phyloP scores from a whole-genome alignment of 1,140 invertebrate species.

The Grapholita molesta region DNA sequence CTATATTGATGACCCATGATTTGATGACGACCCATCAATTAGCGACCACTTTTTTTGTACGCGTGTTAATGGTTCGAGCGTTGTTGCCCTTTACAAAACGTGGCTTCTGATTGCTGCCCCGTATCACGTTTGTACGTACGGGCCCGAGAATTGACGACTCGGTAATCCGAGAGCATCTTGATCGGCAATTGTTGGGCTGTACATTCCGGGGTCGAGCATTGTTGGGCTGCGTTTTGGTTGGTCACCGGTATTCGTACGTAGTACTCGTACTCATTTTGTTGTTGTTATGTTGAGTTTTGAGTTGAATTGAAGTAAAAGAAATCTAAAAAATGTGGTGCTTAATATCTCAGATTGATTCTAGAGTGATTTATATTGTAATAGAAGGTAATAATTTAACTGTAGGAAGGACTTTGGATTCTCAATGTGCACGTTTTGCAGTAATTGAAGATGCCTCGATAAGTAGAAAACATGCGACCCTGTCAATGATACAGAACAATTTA shows the following conservation, averaged over 20 bases:
- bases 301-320: not conserved
- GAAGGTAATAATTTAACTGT: conserved; percentile 42
- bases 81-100: too few species aligned
- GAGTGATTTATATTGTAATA: conserved; percentile 52
- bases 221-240: too few species aligned
- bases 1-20: too few species aligned
- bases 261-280: not conserved
- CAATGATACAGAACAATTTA: conserved; percentile 43
- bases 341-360: conserved; percentile 46
- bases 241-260: not conserved
- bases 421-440: conserved; percentile 65
- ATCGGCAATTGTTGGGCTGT: too few species aligned
- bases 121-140: too few species aligned
- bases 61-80: too few species aligned
- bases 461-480: conserved; percentile 75
- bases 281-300: not conserved
- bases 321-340: conserved; percentile 57
- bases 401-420: conserved; percentile 52
- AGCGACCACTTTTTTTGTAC: too few species aligned
- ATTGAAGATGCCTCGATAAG: conserved; percentile 78
- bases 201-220: too few species aligned
- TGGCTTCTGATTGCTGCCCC: too few species aligned
- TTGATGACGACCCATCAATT: too few species aligned
- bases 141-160: too few species aligned
- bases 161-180: too few species aligned